Evolutionary conservation across 23 tunicate species (phyloP).

Genomic region (Trididemnum nubilum): DNA sequence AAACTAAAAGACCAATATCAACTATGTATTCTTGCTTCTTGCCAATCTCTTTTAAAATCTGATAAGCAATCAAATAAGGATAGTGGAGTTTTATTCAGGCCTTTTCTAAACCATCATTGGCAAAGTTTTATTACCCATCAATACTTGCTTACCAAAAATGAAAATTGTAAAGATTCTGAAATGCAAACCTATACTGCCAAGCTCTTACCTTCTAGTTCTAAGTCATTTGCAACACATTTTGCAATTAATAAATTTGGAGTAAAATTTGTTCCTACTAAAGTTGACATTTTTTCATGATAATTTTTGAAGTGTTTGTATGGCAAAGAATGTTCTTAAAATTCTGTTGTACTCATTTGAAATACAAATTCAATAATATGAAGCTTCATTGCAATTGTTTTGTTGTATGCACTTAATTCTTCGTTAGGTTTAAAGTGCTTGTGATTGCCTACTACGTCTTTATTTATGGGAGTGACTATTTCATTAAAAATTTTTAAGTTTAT

Average conservation of each 20-base stretch:
- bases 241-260: not conserved
- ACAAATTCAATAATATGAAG: no score
- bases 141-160: conserved; percentile 16
- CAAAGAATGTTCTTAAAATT: no score
- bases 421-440: no score
- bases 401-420: no score
- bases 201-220: not conserved
- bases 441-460: no score
- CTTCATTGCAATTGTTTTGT: no score
- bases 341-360: no score
- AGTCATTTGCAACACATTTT: not conserved
- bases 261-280: no score
- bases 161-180: not conserved
- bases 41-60: conserved; percentile 26
- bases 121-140: conserved; percentile 38
- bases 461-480: no score
- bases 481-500: no score
- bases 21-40: conserved; percentile 52
- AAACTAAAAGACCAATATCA: conserved; percentile 52
- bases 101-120: conserved; percentile 47
- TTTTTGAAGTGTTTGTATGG: no score
- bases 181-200: not conserved
- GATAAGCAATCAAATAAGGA: not conserved
- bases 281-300: no score
- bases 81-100: not conserved